Base-by-base conservation (phyloP, 2,888 invertebrate species). In the Sphaerophoria rueppellii region DNA sequence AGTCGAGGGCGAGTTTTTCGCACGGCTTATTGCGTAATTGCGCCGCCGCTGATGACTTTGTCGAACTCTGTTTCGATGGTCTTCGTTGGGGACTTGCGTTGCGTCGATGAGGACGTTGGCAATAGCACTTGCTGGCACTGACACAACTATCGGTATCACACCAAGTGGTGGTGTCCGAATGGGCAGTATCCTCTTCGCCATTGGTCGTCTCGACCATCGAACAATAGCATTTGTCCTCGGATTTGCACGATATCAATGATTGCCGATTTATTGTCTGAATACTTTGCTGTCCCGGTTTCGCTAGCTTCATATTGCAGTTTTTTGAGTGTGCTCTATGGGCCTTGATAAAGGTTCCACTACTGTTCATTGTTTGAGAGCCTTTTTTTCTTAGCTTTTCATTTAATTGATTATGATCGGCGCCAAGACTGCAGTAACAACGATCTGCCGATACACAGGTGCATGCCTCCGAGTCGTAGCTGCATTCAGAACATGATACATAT, bases 401-500 rank as follows among this genome's bases (percentile, higher is more conserved):
- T 9, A 88, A 73, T 63, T 87, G 87, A 71, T 93, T 92, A 82
- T 92, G 93, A 80, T 93, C 93, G 4, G 93, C 93, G 32, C 94
- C 95, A 77, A 96, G 89, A 3, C 96, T 96, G 89, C 97, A 97
- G 89, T 97, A 97, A 89, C 97, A 97, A 88, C 96, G 95, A 89
- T 97, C 97, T 0, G 96, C 95, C 0, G 95, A 94, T 34, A 93
- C 93, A 88, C 95, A 95, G 11, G 95, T 95, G 89, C 97, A 97
- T 12, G 96, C 95, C 88, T 97, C 97, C 2, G 96, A 96, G 89
- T 97, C 97, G 89, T 95, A 95, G 87, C 95, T 95, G 89, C 97
- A 97, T 91, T 97, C 97, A 54, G 97, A 97, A 90, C 97, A 97
- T 3, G 96, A 96, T 0, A 97, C 96, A 89, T 97, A 97, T 6